These are phyloP conservation scores for Serripes groenlandicus DNA, from an alignment of 2,888 invertebrate species.

Conservation along the genomic window DNA sequence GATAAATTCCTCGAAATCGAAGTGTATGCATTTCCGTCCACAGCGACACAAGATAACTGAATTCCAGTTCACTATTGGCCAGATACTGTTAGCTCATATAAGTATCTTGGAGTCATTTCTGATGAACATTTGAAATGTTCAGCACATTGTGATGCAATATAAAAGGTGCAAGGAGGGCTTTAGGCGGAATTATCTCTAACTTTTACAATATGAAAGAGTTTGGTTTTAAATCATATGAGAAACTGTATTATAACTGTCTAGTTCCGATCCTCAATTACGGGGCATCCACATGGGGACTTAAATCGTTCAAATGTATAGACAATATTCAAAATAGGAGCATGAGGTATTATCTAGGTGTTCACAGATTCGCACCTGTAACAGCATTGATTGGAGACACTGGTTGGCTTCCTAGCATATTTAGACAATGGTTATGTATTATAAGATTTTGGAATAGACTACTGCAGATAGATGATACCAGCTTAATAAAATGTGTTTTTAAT, in stretches of 20 bases:
- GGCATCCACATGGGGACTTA: background rate
- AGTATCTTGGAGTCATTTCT: conserved; percentile 55
- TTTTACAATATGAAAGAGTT: conserved; percentile 33
- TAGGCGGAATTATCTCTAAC: conserved; percentile 40
- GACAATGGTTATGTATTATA: too few species aligned
- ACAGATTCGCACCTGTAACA: too few species aligned
- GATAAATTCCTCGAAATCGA: conserved; percentile 33
- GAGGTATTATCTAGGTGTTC: too few species aligned
- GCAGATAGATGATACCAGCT: too few species aligned
- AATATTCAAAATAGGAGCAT: conserved; percentile 35
- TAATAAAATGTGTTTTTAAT: too few species aligned
- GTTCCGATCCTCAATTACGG: conserved; percentile 21
- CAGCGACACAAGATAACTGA: conserved; percentile 1
- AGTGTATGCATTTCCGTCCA: conserved; percentile 33
- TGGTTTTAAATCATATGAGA: conserved; percentile 44
- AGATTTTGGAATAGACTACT: too few species aligned
- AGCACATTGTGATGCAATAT: conserved; percentile 8
- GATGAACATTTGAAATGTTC: conserved; percentile 26
- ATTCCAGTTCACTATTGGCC: conserved; percentile 40
- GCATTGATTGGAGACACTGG: too few species aligned
- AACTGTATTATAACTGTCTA: conserved; percentile 44
- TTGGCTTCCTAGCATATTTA: too few species aligned
- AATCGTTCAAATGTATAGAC: conserved; percentile 27
- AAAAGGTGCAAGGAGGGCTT: conserved; percentile 41
- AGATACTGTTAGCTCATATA: conserved; percentile 39